Base-by-base conservation (phyloP, 1,140 invertebrate species). In the Drosophila tsacasi region DNA sequence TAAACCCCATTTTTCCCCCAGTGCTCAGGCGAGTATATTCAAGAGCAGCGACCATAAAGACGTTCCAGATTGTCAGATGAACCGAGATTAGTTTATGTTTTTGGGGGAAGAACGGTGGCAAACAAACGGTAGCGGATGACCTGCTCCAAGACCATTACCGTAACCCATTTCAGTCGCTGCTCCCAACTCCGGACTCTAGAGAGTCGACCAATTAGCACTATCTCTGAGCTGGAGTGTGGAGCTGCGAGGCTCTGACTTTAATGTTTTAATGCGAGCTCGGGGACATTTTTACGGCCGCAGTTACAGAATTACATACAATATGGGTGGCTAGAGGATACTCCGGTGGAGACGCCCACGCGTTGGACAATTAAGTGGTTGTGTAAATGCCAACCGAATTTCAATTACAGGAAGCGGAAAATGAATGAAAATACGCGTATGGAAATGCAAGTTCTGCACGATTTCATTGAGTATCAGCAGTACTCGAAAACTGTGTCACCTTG, bases 401-500 rank as follows among this genome's bases (percentile, higher is more conserved):
- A 89, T 85, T 66, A 76, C 81, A 85, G 85, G 85, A 90, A 90
- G 62, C 61, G 79, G 68, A 58, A 82, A 91, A 73, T 85, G 67
- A 83, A 89, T 90, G 82, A 83, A 79, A 83, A 74, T 83, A 83
- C 68, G 46, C 71, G 57, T 79, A 81, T 89, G 68, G 65, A 76
- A 82, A 84, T 66, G 50, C 52, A 37, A 81, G 65, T 60, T 76
- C 42, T 55, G 60, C 66, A 72, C 54, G 71, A 67, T 66, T 84
- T 60, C 81, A 84, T 83, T 87, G 79, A 83, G 60, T 30, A 60
- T 47, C 17, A 59, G 19, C 39, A 60, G 52, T 19, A 60, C 62
- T 47, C 52, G 55, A 27, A 80, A 89, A 84, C 85, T 89, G 78
- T 89, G 84, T 89, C 84, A 87, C 72, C 73, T 83, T 83, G 83